Conservation (phyloP, 2,797 vertebrate genomes). For the Hydrolagus colliei region DNA sequence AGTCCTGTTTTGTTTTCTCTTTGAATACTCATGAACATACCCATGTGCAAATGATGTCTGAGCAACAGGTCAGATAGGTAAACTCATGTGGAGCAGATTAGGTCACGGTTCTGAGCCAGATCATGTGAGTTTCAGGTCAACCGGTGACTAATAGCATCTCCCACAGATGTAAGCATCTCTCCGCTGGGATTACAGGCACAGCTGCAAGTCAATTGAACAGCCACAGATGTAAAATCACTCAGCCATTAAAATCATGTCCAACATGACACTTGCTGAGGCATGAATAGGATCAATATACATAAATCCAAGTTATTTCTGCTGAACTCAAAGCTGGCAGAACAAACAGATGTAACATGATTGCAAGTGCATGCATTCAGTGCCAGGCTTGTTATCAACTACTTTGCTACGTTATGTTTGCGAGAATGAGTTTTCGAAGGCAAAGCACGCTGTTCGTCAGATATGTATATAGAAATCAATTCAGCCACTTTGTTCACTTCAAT, state of each 20-base stretch:
- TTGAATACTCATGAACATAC: not conserved
- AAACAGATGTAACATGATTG: conserved; percentile 38
- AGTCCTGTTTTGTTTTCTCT: not conserved
- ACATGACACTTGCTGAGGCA: conserved; percentile 49
- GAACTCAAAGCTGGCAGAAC: conserved; percentile 44
- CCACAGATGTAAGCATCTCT: conserved; percentile 19
- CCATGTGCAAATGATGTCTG: conserved; percentile 24
- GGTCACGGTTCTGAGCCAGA: conserved; percentile 44
- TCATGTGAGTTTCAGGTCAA: conserved; percentile 57
- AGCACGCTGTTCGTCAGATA: conserved; percentile 2
- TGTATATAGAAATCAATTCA: not conserved
- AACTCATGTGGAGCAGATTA: conserved; percentile 40
- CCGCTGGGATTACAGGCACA: conserved; percentile 49
- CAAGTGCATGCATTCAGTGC: conserved; percentile 2
- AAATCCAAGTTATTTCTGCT: conserved; percentile 44
- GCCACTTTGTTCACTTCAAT: conserved; percentile 13
- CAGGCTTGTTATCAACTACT: not conserved
- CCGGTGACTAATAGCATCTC: conserved; percentile 53
- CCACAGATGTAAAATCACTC: conserved; percentile 51
- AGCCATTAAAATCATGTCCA: conserved; percentile 56
- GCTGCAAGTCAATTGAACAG: conserved; percentile 36
- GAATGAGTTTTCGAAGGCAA: not conserved
- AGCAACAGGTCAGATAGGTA: conserved; percentile 33
- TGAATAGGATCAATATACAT: conserved; percentile 59
- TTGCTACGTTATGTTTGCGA: not conserved